Evolutionary conservation across 2,888 invertebrate species (phyloP), one percentile per base, ranked within the genome.

Genomic region (Ligdia adustata): DNA sequence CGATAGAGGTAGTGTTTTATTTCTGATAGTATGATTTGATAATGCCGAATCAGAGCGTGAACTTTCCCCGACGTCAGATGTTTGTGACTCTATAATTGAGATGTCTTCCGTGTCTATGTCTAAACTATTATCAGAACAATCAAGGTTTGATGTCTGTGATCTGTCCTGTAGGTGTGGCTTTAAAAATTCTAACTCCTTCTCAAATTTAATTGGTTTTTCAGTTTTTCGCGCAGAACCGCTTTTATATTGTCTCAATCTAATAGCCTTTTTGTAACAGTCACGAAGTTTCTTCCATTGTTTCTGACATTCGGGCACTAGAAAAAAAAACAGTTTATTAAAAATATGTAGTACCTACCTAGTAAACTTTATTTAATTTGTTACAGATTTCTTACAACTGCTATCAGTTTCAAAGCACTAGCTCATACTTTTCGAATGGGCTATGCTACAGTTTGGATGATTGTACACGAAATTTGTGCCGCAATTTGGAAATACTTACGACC

Each of bases 101-200:
- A 37, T 48, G 27, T 42, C 35, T 46, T 46, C 50, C 16, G 43
- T 43, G 50, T 41, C 32, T 26, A 48, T 18, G 43, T 54, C 54
- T 48, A 47, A 41, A 47, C 22, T 45, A 37, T 53, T 43, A 40
- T 43, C 46, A 40, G 55, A 52, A 47, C 37, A 44, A 48, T 39
- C 48, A 35, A 49, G 44, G 44, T 54, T 57, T 39, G 42, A 57
- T 31, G 44, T 54, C 39, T 57, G 55, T 54, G 44, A 38, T 50
- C 42, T 56, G 45, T 51, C 41, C 42, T 55, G 50, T 18, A 55
- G 32, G 48, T 44, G 41, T 31, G 55, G 50, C 27, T 37, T 37
- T 37, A 26, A 37, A 37, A 37, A 26, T 37, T 37, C 37, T 27
- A 52, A 52, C 33, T 52, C 40, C 40, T 49, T 16, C 18, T 18